Evolutionary conservation across 2,113 vertebrate species (phyloP), one percentile per base, ranked within the genome.

Genomic region (Tiliqua scincoides): DNA sequence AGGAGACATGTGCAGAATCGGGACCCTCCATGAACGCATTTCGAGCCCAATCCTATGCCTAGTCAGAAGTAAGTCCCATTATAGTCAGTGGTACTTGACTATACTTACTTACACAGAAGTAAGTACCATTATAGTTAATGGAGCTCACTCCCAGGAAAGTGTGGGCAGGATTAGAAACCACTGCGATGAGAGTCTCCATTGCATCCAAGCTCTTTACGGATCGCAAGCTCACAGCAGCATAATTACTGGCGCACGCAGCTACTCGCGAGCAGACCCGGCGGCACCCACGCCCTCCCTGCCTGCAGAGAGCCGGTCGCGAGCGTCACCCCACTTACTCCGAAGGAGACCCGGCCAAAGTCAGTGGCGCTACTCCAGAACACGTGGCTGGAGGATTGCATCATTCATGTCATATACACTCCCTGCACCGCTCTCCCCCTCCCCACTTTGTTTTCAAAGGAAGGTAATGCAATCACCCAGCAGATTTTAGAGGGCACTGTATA

Each of bases 391-490:
- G 32, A 80, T 80, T 72, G 76, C 77, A 63, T 72, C 68, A 80
- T 35, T 12, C 25, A 32, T 11, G 77, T 61, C n/a, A n/a, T 43
- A 37, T 17, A 79, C 76, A 48, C 70, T 30, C 4, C 10, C 40
- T 32, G n/a, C 57, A 25, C 59, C 76, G 37, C 63, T 15, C 32
- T 27, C 82, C n/a, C 23, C 20, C 4, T 12, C 20, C 5, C 79
- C 79, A 18, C 9, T 57, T 57, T 57, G 54, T 57, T 37, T 27
- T 61, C 6, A 63, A 43, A 63, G 57, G 57, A 61, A 72, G 77
- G 67, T 30, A 79, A 79, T 72, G 40, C 81, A 83, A 52, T 78
- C 81, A 70, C 81, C n/a, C 71, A 57, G 40, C 85, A 37, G 43
- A 21, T 81, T 15, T 40, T 12, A 17, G 11, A 67, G 23, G 62